Percentiles rank a stretch among this genome's conserved stretches.
Evolutionary conservation across 2,888 invertebrate genomes (phyloP).

Genomic region (Diploptera punctata): DNA sequence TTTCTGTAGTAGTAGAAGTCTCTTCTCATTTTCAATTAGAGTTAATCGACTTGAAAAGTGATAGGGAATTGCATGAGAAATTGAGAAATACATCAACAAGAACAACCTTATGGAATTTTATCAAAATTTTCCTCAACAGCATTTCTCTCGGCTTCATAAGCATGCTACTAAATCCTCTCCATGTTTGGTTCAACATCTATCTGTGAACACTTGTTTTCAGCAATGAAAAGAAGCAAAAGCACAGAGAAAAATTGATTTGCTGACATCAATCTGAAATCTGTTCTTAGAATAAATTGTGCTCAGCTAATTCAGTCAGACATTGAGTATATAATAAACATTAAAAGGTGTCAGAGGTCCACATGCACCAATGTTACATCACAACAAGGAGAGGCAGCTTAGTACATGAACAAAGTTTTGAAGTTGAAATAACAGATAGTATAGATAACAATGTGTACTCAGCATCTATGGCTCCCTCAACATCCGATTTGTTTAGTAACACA

Average conservation of each 20-base stretch:
- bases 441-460: too few species aligned
- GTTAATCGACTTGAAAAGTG: neutral
- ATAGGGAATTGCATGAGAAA: neutral
- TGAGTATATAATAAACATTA: neutral
- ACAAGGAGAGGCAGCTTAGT: too few species aligned
- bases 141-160: constrained; percentile 4
- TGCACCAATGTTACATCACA: too few species aligned
- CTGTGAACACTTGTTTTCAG: neutral
- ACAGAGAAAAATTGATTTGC: neutral
- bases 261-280: neutral
- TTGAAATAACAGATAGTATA: too few species aligned
- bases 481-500: too few species aligned
- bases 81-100: neutral
- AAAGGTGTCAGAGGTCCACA: too few species aligned
- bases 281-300: neutral
- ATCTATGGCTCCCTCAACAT: too few species aligned
- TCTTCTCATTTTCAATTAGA: too few species aligned
- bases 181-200: neutral
- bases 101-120: neutral
- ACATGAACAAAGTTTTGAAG: too few species aligned
- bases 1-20: too few species aligned
- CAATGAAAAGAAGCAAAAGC: neutral
- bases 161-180: neutral
- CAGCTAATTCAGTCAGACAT: neutral
- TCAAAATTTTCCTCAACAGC: neutral